A percentile compares a stretch with the other conserved stretches of the same genome.
These are phyloP conservation scores for Meleagris gallopavo DNA, from an alignment of 2,113 vertebrate species.

Conservation along the genomic window DNA sequence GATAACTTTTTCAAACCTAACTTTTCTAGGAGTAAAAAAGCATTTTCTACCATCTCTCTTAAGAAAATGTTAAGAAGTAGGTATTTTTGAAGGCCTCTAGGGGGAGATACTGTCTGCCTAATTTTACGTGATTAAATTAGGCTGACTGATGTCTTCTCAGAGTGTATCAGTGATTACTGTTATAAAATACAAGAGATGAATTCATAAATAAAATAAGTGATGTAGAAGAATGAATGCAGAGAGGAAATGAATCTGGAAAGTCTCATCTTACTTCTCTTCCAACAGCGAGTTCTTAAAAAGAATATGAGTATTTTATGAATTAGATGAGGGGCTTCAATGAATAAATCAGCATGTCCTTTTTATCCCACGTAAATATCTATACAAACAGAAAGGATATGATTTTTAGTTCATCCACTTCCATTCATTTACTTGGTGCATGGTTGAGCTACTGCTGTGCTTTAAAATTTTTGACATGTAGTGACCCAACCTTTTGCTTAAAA, in stretches of 20 bases:
- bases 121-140: background rate
- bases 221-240: background rate
- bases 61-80: background rate
- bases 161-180: background rate
- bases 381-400: background rate
- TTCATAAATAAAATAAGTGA: background rate
- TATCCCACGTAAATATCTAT: background rate
- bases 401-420: background rate
- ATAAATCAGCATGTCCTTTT: background rate
- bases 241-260: background rate
- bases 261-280: background rate
- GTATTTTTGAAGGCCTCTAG: background rate
- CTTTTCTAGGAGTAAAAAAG: background rate
- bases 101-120: background rate
- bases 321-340: background rate
- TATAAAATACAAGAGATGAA: background rate
- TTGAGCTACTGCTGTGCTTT: background rate
- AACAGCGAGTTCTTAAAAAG: background rate
- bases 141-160: background rate
- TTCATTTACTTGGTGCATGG: background rate
- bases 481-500: background rate
- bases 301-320: background rate
- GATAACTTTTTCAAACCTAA: background rate
- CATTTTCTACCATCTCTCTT: background rate
- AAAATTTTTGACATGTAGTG: background rate